These are phyloP conservation scores for Halichondria panicea DNA, from an alignment of 37 sponge, comb jelly and placozoan genomes.

Conservation along the genomic window DNA sequence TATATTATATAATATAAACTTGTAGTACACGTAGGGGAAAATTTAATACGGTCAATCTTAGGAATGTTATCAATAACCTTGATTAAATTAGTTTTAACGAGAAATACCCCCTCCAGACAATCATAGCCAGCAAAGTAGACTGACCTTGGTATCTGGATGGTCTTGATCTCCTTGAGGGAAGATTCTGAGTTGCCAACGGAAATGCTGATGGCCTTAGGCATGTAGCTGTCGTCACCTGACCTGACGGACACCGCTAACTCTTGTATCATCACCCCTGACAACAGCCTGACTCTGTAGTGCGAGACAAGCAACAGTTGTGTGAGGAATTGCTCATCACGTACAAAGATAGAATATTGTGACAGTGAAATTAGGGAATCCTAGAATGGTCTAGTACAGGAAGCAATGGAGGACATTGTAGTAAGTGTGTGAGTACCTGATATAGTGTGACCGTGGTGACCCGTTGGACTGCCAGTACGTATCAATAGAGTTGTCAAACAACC, in stretches of 20 bases:
- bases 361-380: neutral
- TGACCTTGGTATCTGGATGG: slow-evolving; percentile 51
- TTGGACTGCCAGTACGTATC: slow-evolving; percentile 86
- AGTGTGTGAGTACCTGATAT: slow-evolving; percentile 50
- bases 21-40: neutral
- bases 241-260: slow-evolving; percentile 60
- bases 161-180: slow-evolving; percentile 55
- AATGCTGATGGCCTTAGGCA: slow-evolving; percentile 63
- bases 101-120: too few relatives aligned
- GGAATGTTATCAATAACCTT: too few relatives aligned
- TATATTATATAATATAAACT: neutral
- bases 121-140: neutral
- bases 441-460: slow-evolving; percentile 77
- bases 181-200: slow-evolving; percentile 55
- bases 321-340: neutral
- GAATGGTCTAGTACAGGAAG: neutral
- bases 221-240: slow-evolving; percentile 80
- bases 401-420: neutral
- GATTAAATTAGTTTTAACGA: too few relatives aligned
- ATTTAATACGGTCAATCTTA: neutral
- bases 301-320: neutral
- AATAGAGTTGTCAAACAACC: slow-evolving; percentile 38
- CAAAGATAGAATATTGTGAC: neutral
- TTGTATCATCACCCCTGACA: slow-evolving; percentile 53
- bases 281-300: slow-evolving; percentile 30